Base-by-base conservation (phyloP, 2,113 vertebrate species). In the Cichladusa arquata region DNA sequence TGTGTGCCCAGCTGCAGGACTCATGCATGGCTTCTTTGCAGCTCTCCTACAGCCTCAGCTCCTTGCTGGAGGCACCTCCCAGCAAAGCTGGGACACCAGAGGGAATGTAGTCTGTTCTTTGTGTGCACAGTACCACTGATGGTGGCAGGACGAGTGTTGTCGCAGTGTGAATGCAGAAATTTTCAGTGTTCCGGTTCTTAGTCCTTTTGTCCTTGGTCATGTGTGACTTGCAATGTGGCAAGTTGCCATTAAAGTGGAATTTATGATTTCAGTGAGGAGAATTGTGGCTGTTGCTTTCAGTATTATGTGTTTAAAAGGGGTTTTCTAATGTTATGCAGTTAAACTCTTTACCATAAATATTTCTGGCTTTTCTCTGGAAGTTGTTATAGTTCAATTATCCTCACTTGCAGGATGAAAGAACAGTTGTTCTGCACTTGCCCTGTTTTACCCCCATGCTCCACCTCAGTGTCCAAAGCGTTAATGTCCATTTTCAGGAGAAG, bases 1-100 rank as follows among this genome's bases (percentile, higher is more conserved):
- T 5, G 0, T 47, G 15, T 65, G 61, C 61, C 40, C 45, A 57
- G 42, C 45, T 7, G 47, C 73, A 58, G 25, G 33, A 33, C 34
- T 19, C 40, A 12, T 0, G 0, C 25, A 13, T 1, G 4, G 15
- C 56, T 62, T 61, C 51, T 73, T 50, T 57, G 71, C 45, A 5
- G 9, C 26, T 71, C 17, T 8, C 23, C 70, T 36, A 8, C 29
- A 62, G 34, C n/a, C 38, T 38, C 50, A 42, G 53, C 42, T 61
- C 53, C 47, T 61, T 48, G 42, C 34, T n/a, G 10, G 38, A 64
- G 38, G 13, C 47, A 36, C 51, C 26, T 22, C 61, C 13, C 5
- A 33, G 12, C 6, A 3, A 85, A 44, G 38, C 58, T 86, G 45
- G 28, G 53, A 25, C 25, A 16, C 19, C 47, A 62, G 36, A 33